Evolutionary conservation across 2,888 invertebrate genomes (phyloP), one percentile per base, ranked within the genome.

Genomic region (Terebella lapidaria): DNA sequence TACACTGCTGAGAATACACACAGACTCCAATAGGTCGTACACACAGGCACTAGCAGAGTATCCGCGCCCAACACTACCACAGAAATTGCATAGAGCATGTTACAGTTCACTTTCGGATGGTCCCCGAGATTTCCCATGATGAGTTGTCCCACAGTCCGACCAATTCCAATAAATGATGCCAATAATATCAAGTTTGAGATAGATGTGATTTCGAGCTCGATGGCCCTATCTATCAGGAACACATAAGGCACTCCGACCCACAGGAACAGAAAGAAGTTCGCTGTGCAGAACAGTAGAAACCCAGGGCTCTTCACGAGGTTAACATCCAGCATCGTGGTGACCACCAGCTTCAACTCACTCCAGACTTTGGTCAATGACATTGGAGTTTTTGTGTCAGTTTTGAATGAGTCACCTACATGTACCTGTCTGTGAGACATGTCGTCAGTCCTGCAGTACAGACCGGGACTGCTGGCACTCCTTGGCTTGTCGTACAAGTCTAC

Each of bases 221-320:
- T 59, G 1, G 86, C 86, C 63, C 86, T 84, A 74, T 93, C 92
- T 58, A 90, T 89, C 65, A 94, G 84, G 80, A 92, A 94, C 78
- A 94, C 90, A 82, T 94, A 94, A 20, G 93, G 92, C 61, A 94
- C 90, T 73, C 94, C 93, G 49, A 81, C 76, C 90, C 92, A 94
- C 71, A 89, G 87, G 82, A 93, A 94, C 52, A 94, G 85, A 58
- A 93, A 84, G 68, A 92, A 87, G 65, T 92, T 93, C 57, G 92
- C 89, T 22, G 91, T 76, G 61, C 91, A 90, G 74, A 92, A 86
- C 0, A 68, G 30, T 1, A 67, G 28, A 54, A 59, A 70, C 15
- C 52, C 45, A 47, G 42, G 29, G 42, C 60, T 63, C 10, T 46
- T 24, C 2, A 58, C 30, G 30, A 69, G 61, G 2, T 60, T 55